Evolutionary conservation across 2,888 invertebrate genomes (phyloP).

Genomic region (Sarcophaga rosellei): DNA sequence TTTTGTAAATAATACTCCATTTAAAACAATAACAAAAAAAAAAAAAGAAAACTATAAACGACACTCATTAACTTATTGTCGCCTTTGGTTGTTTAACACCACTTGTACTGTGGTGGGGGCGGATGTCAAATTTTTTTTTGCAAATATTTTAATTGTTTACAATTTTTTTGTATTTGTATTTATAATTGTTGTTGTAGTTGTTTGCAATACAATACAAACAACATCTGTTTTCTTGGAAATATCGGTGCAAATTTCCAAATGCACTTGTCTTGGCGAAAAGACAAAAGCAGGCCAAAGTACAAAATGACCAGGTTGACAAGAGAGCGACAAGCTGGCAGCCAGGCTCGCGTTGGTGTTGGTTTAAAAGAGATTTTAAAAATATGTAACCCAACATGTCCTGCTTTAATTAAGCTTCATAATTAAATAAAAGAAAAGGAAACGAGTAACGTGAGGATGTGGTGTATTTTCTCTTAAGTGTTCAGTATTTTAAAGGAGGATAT

Average conservation of each 20-base stretch:
- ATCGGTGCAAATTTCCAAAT: constrained; percentile 1
- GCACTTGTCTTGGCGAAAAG: not conserved
- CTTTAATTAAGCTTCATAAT: no score
- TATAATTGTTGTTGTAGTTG: not conserved
- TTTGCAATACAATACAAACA: constrained; percentile 56
- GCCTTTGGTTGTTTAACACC: not conserved
- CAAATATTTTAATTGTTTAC: constrained; percentile 20
- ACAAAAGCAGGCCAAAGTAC: constrained; percentile 16
- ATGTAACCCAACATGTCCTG: no score
- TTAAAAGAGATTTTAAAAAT: no score
- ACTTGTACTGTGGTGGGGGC: not conserved
- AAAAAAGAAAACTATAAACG: not conserved
- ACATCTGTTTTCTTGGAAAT: constrained; percentile 66
- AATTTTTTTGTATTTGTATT: not conserved
- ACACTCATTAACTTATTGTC: not conserved
- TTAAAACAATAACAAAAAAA: not conserved
- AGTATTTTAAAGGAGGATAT: no score
- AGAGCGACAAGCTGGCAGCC: no score
- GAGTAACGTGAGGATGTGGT: no score
- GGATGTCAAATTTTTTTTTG: not conserved
- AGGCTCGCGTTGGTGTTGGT: no score
- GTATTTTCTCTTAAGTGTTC: no score
- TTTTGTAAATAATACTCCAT: constrained; percentile 39
- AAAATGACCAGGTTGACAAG: not conserved
- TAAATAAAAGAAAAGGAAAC: no score